Percentiles rank a stretch among this genome's conserved stretches.
These are phyloP conservation scores for Trinectes maculatus DNA, from an alignment of 2,113 vertebrate genomes.

Conservation along the genomic window DNA sequence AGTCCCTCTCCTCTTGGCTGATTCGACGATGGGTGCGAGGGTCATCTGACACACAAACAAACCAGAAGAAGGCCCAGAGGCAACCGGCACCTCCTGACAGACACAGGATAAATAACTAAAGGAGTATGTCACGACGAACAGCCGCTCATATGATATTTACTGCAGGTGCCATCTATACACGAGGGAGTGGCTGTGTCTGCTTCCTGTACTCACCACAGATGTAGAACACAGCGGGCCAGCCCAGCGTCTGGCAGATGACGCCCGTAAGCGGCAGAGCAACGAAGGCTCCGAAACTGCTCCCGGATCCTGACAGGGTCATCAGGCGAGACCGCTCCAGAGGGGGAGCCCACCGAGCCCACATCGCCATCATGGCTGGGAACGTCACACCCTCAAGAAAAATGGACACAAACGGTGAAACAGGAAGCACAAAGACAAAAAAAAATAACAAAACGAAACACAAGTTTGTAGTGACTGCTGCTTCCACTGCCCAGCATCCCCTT, in stretches of 20 bases:
- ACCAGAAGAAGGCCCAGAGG: slow-evolving; percentile 84
- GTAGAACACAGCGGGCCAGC: slow-evolving; percentile 89
- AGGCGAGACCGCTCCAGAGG: slow-evolving; percentile 84
- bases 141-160: no score
- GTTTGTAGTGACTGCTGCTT: no score
- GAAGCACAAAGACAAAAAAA: no score
- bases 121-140: no score
- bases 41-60: slow-evolving; percentile 81
- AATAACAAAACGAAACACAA: neutral
- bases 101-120: slow-evolving; percentile 17
- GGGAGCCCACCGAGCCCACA: slow-evolving; percentile 88
- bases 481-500: neutral
- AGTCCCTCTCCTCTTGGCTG: slow-evolving; percentile 80
- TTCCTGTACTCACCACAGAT: slow-evolving; percentile 80
- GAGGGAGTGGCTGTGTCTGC: neutral
- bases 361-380: slow-evolving; percentile 83
- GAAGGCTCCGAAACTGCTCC: slow-evolving; percentile 84
- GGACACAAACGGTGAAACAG: no score
- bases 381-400: slow-evolving; percentile 76
- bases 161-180: neutral
- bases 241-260: slow-evolving; percentile 80
- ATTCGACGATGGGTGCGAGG: slow-evolving; percentile 84
- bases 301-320: slow-evolving; percentile 79
- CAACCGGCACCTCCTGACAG: slow-evolving; percentile 81
- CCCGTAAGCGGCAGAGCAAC: slow-evolving; percentile 84